Percentiles rank a stretch among this genome's conserved stretches.
Evolutionary conservation across 1,140 invertebrate genomes (phyloP).

Genomic region (Psix sp.): DNA sequence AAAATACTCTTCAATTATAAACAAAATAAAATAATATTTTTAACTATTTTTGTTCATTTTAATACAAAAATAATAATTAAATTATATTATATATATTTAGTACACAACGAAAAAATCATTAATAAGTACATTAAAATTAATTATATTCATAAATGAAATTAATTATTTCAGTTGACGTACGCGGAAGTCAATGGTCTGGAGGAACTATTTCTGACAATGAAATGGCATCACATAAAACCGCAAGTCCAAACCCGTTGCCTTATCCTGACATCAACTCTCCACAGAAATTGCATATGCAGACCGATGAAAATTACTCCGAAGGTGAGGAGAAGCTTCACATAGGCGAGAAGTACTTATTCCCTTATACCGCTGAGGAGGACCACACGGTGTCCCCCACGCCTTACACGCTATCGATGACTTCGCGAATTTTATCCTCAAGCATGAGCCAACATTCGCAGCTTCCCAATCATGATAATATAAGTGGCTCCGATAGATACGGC

Average conservation of each 20-base stretch:
- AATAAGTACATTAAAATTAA: neutral
- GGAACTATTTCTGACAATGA: conserved; percentile 87
- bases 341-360: conserved; percentile 87
- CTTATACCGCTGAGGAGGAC: conserved; percentile 82
- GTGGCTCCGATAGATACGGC: conserved; percentile 72
- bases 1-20: too few relatives aligned
- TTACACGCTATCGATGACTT: conserved; percentile 75
- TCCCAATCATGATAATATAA: conserved; percentile 73
- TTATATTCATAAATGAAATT: conserved; percentile 1
- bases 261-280: conserved; percentile 82
- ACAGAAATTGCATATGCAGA: conserved; percentile 76
- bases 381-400: conserved; percentile 76
- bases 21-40: too few relatives aligned
- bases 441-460: conserved; percentile 78
- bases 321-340: conserved; percentile 83
- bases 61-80: too few relatives aligned
- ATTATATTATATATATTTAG: too few relatives aligned
- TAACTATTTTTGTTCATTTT: too few relatives aligned
- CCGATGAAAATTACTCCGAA: conserved; percentile 83
- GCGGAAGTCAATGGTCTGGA: conserved; percentile 85
- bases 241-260: conserved; percentile 84
- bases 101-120: too few relatives aligned
- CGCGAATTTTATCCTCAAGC: conserved; percentile 71
- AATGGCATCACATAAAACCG: conserved; percentile 80
- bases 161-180: conserved; percentile 73